A percentile compares a stretch with the other conserved stretches of the same genome.
Conservation (phyloP, 2,888 invertebrate species). For the Ectemnius lituratus region DNA sequence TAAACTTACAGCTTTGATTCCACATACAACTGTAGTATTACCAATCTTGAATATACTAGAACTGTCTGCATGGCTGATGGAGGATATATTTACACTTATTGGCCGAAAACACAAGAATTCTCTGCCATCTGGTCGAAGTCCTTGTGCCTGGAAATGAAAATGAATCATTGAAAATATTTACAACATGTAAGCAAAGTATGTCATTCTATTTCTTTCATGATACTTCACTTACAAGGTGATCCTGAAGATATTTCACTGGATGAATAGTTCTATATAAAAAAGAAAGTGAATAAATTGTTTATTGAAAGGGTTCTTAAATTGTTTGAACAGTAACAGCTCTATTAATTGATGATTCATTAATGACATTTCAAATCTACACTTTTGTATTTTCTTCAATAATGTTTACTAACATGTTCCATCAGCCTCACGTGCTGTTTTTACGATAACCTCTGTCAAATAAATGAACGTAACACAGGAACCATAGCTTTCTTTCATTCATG, state of each 20-base stretch:
- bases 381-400: too few species aligned
- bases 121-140: conserved; percentile 88
- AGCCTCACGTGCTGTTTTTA: too few species aligned
- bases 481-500: too few species aligned
- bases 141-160: conserved; percentile 78
- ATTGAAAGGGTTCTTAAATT: too few species aligned
- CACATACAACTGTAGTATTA: conserved; percentile 90
- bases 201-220: not conserved
- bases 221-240: conserved; percentile 80
- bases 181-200: not conserved
- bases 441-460: too few species aligned
- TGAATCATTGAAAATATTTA: conserved; percentile 10
- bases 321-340: conserved; percentile 19
- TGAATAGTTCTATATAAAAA: conserved; percentile 82
- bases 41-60: conserved; percentile 89
- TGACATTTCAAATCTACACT: not conserved
- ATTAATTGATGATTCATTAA: conserved; percentile 2
- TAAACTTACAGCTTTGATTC: conserved; percentile 87
- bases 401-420: too few species aligned
- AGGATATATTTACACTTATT: conserved; percentile 82
- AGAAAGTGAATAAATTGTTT: conserved; percentile 56
- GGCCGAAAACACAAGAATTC: conserved; percentile 85
- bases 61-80: conserved; percentile 84
- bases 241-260: conserved; percentile 87
- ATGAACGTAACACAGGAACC: too few species aligned